These are phyloP conservation scores for Cydia strobilella DNA, from an alignment of 1,140 invertebrate species.

Conservation along the genomic window DNA sequence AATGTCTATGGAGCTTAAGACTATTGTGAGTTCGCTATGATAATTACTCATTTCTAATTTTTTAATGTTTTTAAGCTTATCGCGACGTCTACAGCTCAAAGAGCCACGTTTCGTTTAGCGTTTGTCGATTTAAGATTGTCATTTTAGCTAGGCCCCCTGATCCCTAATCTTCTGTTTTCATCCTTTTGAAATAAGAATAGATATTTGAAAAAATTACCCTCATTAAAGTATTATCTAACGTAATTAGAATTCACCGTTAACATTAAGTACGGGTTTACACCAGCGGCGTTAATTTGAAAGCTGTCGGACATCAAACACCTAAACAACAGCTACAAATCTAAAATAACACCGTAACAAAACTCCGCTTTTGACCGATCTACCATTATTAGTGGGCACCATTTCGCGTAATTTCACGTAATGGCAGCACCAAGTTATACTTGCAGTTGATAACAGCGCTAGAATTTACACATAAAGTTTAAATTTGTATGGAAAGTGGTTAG, in stretches of 20 bases:
- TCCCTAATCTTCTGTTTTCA: too few relatives aligned
- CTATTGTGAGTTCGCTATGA: too few relatives aligned
- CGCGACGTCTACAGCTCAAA: too few relatives aligned
- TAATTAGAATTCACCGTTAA: neutral
- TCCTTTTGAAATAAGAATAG: too few relatives aligned
- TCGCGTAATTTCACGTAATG: conserved; percentile 46
- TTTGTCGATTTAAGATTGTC: too few relatives aligned
- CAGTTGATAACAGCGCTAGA: neutral
- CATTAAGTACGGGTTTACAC: neutral
- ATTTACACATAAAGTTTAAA: neutral
- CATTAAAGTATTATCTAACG: neutral
- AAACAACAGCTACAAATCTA: conserved; percentile 37
- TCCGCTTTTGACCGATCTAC: conserved; percentile 42
- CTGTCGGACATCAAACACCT: conserved; percentile 1
- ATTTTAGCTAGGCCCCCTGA: too few relatives aligned
- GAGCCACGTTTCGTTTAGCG: too few relatives aligned
- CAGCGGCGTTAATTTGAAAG: neutral
- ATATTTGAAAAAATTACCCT: neutral
- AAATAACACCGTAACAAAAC: conserved; percentile 38
- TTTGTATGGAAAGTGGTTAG: neutral
- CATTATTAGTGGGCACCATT: conserved; percentile 45
- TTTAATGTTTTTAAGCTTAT: too few relatives aligned
- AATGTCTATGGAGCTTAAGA: too few relatives aligned
- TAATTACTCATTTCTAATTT: too few relatives aligned
- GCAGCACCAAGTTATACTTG: conserved; percentile 34